phyloP scores from a whole-genome alignment of 2,888 invertebrate species.

The Temnothorax ravouxi region DNA sequence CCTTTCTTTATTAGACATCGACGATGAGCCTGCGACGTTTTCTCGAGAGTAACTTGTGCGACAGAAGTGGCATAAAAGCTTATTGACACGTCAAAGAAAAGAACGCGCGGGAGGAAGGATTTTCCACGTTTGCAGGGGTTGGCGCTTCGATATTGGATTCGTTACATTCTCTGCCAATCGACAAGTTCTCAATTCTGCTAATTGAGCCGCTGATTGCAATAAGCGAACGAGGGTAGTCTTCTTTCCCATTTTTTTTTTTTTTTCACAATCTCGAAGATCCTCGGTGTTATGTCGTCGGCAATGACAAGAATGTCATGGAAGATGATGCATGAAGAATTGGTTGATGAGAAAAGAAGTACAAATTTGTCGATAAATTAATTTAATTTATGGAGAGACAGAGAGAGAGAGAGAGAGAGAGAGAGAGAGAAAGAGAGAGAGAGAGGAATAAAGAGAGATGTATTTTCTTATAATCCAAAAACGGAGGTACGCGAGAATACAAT shows the following conservation, averaged over 20 bases:
- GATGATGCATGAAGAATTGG: not conserved
- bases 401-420: not conserved
- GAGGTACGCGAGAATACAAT: not conserved
- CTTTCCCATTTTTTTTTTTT: not conserved
- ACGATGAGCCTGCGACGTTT: conserved; percentile 20
- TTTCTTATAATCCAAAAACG: not conserved
- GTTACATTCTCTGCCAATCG: conserved; percentile 54
- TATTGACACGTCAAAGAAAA: conserved; percentile 51
- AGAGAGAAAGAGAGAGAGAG: no score
- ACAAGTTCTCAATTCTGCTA: conserved; percentile 65
- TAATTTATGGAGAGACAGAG: conserved; percentile 11
- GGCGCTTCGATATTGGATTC: conserved; percentile 56
- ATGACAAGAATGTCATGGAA: conserved; percentile 31
- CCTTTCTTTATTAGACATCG: conserved; percentile 8
- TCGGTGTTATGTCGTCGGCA: not conserved
- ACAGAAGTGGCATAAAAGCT: conserved; percentile 39
- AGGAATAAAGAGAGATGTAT: not conserved
- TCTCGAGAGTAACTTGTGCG: conserved; percentile 22
- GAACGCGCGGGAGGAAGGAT: conserved; percentile 23
- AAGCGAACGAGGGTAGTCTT: conserved; percentile 33
- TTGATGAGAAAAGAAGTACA: conserved; percentile 11
- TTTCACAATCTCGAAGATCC: not conserved
- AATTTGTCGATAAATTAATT: conserved; percentile 44
- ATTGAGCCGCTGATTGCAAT: conserved; percentile 66
- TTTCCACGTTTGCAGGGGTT: conserved; percentile 25